Conservation (phyloP, 2,888 invertebrate species). For the Orthonychiurus folsomi region DNA sequence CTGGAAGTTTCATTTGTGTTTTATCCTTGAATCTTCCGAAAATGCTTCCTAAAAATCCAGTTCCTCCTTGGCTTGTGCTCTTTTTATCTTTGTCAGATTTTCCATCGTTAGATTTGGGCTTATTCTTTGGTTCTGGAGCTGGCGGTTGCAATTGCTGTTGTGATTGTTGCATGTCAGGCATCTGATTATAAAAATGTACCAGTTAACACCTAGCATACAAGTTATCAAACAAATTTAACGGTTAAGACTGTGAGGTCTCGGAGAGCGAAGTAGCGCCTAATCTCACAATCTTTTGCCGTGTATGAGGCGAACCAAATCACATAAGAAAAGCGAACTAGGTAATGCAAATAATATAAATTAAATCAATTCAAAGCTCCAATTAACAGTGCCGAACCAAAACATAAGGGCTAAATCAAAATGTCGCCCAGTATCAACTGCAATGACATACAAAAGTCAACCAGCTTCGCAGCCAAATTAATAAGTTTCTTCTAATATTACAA, state of each 20-base stretch:
- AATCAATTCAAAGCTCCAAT: background rate
- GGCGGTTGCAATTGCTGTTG: background rate
- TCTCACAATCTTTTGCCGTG: no score
- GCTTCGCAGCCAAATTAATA: background rate
- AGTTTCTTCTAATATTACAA: background rate
- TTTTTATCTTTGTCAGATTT: constrained; percentile 20
- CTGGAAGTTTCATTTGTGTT: constrained; percentile 92
- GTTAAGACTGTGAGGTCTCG: no score
- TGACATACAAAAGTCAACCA: no score
- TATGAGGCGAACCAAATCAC: no score
- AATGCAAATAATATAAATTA: no score
- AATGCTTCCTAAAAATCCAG: background rate
- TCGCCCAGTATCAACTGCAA: background rate
- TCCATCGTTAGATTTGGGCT: no score
- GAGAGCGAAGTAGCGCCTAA: no score
- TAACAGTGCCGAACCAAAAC: background rate
- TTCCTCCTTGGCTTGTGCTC: constrained; percentile 44
- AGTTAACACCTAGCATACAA: no score
- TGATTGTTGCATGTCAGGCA: no score
- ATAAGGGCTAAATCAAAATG: background rate
- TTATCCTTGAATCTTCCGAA: constrained; percentile 50
- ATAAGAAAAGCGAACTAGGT: no score
- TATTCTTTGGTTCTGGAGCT: constrained; percentile 1
- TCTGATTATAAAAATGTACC: no score
- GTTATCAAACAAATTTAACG: no score